Percentiles rank a stretch among this genome's conserved stretches.
Evolutionary conservation across 2,113 vertebrate species (phyloP).

Genomic region (Spilogale gracilis): DNA sequence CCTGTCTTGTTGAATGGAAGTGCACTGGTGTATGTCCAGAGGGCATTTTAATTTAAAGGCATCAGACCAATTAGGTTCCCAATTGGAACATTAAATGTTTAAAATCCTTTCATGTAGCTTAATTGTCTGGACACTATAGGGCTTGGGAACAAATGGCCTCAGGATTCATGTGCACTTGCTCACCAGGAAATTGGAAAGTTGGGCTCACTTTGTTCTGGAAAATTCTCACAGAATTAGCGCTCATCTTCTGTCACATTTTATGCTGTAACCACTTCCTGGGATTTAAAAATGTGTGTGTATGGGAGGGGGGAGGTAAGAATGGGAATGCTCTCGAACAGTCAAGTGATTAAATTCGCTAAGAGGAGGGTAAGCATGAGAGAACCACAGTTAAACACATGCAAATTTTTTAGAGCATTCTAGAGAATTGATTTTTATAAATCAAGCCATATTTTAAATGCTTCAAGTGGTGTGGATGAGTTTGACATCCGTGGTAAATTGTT

Average conservation of each 20-base stretch:
- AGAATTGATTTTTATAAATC: slow-evolving; percentile 8
- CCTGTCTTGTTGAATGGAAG: background rate
- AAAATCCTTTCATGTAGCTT: slow-evolving; percentile 30
- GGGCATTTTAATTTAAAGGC: slow-evolving; percentile 28
- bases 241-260: slow-evolving; percentile 51
- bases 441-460: slow-evolving; percentile 40
- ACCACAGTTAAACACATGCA: background rate
- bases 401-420: background rate
- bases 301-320: background rate
- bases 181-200: background rate
- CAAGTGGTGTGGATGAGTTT: background rate
- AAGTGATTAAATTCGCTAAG: background rate
- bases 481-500: background rate
- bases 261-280: background rate
- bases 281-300: slow-evolving; percentile 19
- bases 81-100: slow-evolving; percentile 33
- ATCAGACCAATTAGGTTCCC: background rate
- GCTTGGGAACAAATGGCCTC: background rate
- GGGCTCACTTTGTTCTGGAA: slow-evolving; percentile 35
- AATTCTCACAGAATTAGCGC: slow-evolving; percentile 32
- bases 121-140: background rate
- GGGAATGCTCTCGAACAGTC: background rate
- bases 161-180: background rate
- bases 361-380: background rate
- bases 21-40: background rate